These are phyloP conservation scores for Trachythela sp. DNA, from an alignment of 64 coral and sea anemone genomes.

Conservation along the genomic window DNA sequence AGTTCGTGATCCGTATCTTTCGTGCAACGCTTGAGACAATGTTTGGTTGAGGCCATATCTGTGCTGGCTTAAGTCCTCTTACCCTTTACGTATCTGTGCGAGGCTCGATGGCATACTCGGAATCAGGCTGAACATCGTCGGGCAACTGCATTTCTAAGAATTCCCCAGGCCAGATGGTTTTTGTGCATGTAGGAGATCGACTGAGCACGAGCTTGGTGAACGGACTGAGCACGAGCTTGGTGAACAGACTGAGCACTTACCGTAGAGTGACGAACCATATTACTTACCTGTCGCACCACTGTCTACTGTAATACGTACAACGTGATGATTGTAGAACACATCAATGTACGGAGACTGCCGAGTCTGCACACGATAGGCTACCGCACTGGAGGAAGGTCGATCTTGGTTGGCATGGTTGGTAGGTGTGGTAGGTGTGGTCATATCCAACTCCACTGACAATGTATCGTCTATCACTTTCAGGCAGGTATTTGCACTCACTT, in stretches of 20 bases:
- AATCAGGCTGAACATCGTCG: neutral
- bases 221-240: neutral
- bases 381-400: too few species aligned
- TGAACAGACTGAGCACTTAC: neutral
- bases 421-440: neutral
- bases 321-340: constrained; percentile 20
- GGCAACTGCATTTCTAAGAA: neutral
- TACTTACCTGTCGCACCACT: constrained; percentile 38
- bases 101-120: neutral
- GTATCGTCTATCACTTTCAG: neutral
- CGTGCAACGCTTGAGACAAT: too few species aligned
- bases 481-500: too few species aligned
- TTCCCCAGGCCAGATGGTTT: neutral
- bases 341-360: constrained; percentile 53
- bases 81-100: neutral
- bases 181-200: neutral
- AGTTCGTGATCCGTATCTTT: too few species aligned
- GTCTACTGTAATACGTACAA: constrained; percentile 36
- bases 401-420: too few species aligned
- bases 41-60: too few species aligned
- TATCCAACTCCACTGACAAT: neutral
- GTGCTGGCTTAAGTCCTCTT: too few species aligned
- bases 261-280: constrained; percentile 18
- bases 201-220: neutral
- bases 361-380: neutral